Evolutionary conservation across 2,888 invertebrate species (phyloP).

Genomic region (Hirtodrosophila alboralis): DNA sequence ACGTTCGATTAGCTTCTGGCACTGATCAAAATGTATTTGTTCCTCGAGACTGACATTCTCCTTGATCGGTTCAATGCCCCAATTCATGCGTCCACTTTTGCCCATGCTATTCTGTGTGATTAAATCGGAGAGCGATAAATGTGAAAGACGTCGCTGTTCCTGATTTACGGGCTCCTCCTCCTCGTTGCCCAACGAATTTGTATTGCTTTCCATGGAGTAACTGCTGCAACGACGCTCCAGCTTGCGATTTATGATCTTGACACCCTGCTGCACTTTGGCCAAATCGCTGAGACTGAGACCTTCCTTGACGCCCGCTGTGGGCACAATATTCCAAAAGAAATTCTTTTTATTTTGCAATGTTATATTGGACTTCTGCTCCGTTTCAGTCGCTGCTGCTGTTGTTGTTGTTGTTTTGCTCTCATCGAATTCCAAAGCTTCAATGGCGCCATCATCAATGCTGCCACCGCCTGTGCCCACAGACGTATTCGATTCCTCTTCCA

Average conservation of each 20-base stretch:
- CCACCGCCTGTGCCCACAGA: conserved; percentile 58
- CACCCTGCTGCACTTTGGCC: conserved; percentile 69
- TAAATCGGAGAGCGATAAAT: conserved; percentile 82
- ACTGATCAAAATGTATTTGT: conserved; percentile 79
- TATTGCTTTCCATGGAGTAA: conserved; percentile 61
- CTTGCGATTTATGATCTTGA: conserved; percentile 69
- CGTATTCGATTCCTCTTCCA: conserved; percentile 75
- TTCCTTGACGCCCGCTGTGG: conserved; percentile 77
- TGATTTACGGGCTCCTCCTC: too few species aligned
- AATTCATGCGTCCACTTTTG: conserved; percentile 82
- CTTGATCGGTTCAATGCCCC: conserved; percentile 83
- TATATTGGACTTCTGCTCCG: conserved; percentile 36
- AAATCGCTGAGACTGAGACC: conserved; percentile 80
- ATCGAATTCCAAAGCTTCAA: conserved; percentile 82
- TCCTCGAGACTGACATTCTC: conserved; percentile 82
- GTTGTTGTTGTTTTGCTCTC: conserved; percentile 33
- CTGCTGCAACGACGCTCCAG: conserved; percentile 73
- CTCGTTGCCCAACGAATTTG: too few species aligned
- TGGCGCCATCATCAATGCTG: conserved; percentile 73
- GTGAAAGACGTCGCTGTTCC: conserved; percentile 62
- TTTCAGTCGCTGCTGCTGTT: conserved; percentile 1
- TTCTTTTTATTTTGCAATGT: conserved; percentile 56
- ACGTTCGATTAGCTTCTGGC: conserved; percentile 76
- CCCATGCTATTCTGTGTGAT: conserved; percentile 84
- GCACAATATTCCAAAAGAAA: conserved; percentile 81